A percentile compares a stretch with the other conserved stretches of the same genome.
Evolutionary conservation across 2,797 vertebrate genomes (phyloP).

Genomic region (Coluber constrictor): DNA sequence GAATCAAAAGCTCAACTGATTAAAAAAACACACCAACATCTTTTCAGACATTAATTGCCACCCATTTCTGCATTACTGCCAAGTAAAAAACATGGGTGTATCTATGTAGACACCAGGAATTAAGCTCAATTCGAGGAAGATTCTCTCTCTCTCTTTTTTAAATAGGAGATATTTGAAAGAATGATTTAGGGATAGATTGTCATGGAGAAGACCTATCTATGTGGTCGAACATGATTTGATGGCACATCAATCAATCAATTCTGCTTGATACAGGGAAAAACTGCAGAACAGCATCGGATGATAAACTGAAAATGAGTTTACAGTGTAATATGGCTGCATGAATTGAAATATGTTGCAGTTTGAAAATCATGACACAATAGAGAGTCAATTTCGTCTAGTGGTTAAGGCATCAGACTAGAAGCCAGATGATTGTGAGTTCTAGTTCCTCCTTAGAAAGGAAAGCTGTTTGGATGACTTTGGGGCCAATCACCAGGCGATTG

Average conservation of each 20-base stretch:
- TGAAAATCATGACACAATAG: neutral
- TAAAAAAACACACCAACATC: neutral
- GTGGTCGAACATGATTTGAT: neutral
- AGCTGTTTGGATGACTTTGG: neutral
- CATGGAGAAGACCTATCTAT: neutral
- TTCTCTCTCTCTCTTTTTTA: neutral
- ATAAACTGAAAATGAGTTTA: neutral
- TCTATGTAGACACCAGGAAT: neutral
- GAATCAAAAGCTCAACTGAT: neutral
- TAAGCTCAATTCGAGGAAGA: neutral
- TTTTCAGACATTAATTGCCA: neutral
- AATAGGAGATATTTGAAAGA: neutral
- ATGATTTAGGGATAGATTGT: neutral
- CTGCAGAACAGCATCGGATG: neutral
- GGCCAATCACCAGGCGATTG: neutral
- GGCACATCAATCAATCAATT: neutral
- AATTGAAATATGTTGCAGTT: neutral
- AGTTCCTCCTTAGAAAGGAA: neutral
- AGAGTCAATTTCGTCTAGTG: neutral
- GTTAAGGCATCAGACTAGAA: neutral
- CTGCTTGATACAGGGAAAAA: neutral
- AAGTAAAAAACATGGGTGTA: neutral
- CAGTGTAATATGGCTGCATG: neutral
- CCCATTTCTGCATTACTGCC: neutral
- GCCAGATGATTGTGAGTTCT: neutral